phyloP scores from a whole-genome alignment of 2,797 vertebrate species.

The Dipus sagitta region DNA sequence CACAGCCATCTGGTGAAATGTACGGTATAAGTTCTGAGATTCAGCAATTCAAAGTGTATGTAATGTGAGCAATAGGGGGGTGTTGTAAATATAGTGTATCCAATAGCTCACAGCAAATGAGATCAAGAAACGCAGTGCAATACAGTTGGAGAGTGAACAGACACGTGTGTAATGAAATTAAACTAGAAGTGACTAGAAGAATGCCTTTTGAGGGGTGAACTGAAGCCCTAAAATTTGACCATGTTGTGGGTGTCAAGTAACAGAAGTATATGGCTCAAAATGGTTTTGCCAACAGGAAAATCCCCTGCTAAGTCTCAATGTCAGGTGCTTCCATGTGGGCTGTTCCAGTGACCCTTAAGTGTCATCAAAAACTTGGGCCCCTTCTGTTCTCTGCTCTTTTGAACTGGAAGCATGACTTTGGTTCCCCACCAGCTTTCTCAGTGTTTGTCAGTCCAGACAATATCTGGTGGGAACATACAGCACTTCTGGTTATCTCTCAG shows the following conservation, averaged over 20 bases:
- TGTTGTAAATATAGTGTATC: fast-evolving
- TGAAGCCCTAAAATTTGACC: no score
- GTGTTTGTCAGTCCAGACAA: background rate
- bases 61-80: background rate
- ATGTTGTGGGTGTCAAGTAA: background rate
- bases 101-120: background rate
- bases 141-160: background rate
- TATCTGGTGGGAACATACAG: fast-evolving
- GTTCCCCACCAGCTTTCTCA: background rate
- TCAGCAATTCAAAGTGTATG: background rate
- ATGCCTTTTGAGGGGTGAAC: background rate
- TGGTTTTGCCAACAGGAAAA: background rate
- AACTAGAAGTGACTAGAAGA: background rate
- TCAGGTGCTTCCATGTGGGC: background rate
- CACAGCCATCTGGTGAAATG: background rate
- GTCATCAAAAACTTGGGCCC: background rate
- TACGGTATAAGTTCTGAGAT: background rate
- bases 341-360: no score
- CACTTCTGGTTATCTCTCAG: fast-evolving
- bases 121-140: background rate
- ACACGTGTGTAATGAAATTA: background rate
- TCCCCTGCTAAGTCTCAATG: background rate
- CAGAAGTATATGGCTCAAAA: background rate
- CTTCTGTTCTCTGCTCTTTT: background rate
- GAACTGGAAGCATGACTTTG: background rate